Evolutionary conservation across 2,797 vertebrate species (phyloP).

Genomic region (Gymnoscopelus microlampas): DNA sequence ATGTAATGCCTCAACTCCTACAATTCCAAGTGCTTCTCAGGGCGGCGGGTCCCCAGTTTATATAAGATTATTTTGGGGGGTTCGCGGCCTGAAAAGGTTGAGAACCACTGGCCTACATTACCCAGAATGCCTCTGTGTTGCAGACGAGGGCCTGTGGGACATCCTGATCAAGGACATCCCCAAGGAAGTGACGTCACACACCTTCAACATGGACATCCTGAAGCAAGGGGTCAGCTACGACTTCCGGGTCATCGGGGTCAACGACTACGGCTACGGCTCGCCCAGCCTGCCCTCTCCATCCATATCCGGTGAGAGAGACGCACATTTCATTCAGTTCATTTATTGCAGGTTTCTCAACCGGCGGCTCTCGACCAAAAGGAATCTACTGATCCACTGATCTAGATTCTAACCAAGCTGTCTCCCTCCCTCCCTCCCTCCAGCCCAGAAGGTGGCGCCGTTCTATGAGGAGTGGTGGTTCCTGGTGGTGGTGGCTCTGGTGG

Average conservation of each 20-base stretch:
- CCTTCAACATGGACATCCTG: slow-evolving; percentile 95
- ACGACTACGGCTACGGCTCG: slow-evolving; percentile 94
- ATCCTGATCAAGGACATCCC: slow-evolving; percentile 98
- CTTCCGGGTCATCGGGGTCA: slow-evolving; percentile 95
- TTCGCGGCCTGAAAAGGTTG: no score
- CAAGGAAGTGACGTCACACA: slow-evolving; percentile 96
- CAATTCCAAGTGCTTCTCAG: no score
- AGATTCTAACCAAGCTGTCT: not conserved
- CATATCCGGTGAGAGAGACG: slow-evolving; percentile 86
- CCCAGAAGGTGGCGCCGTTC: slow-evolving; percentile 95
- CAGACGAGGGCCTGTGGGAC: slow-evolving; percentile 98
- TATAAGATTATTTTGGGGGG: no score
- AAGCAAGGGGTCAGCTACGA: slow-evolving; percentile 96
- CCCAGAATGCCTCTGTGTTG: slow-evolving; percentile 13
- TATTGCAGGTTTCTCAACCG: no score
- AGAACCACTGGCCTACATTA: not conserved
- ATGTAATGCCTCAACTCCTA: no score
- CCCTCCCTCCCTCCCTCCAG: slow-evolving; percentile 70
- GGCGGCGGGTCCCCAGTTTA: no score
- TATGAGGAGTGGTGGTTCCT: slow-evolving; percentile 99
- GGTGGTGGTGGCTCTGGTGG: slow-evolving; percentile 96
- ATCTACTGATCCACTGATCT: no score
- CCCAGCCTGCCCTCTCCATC: slow-evolving; percentile 94
- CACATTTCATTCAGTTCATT: no score
- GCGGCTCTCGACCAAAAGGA: no score